phyloP scores from a whole-genome alignment of 2,797 vertebrate genomes.

The Allobates femoralis region DNA sequence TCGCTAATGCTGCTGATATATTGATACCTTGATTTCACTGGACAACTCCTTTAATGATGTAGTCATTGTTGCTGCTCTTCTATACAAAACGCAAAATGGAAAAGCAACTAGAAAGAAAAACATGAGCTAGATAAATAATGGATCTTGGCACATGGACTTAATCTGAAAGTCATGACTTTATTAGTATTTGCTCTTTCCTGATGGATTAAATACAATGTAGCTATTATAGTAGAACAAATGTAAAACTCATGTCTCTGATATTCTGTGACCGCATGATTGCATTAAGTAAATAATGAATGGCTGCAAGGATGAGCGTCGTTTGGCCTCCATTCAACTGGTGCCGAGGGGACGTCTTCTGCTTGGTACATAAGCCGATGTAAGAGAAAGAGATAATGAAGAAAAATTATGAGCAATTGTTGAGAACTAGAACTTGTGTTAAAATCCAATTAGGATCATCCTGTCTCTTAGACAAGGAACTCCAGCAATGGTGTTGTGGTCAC shows the following conservation, averaged over 20 bases:
- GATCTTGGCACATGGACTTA: not conserved
- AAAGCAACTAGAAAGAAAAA: not conserved
- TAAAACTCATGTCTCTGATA: constrained; percentile 6
- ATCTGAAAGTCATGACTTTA: not conserved
- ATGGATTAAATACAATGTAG: not conserved
- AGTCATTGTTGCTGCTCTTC: not conserved
- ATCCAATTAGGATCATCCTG: no score
- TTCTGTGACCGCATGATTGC: not conserved
- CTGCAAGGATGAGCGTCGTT: not conserved
- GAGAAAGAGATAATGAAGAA: not conserved
- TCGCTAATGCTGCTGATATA: no score
- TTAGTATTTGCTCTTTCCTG: not conserved
- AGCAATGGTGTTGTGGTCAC: not conserved
- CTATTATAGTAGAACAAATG: not conserved
- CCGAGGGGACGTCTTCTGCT: not conserved
- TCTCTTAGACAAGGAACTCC: no score
- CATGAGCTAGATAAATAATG: not conserved
- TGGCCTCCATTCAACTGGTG: not conserved
- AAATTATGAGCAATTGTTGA: not conserved
- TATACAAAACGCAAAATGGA: not conserved
- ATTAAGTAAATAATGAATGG: not conserved
- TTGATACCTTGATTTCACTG: no score
- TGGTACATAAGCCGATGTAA: not conserved
- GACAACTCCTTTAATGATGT: no score
- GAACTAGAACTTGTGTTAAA: no score